Evolutionary conservation across 2,113 vertebrate species (phyloP).

Genomic region (Eclectus roratus): DNA sequence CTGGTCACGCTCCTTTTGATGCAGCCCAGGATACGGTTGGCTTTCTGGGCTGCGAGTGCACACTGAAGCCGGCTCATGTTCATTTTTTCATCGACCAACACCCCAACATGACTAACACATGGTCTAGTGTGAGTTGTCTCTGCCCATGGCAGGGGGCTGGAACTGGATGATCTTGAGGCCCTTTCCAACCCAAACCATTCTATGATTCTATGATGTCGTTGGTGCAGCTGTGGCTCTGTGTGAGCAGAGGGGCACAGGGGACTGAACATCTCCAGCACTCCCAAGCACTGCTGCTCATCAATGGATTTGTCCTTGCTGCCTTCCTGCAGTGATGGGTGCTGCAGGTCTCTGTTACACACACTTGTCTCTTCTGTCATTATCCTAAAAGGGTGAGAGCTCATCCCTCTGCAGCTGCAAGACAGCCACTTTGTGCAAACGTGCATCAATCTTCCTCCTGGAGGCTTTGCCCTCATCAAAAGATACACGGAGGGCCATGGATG

Average conservation of each 20-base stretch:
- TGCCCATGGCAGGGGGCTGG: background rate
- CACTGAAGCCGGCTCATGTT: too few relatives aligned
- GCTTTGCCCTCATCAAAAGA: background rate
- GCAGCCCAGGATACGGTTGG: too few relatives aligned
- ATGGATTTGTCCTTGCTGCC: background rate
- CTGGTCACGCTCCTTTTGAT: too few relatives aligned
- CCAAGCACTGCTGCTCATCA: background rate
- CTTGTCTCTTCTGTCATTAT: background rate
- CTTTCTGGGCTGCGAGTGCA: too few relatives aligned
- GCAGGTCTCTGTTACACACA: background rate
- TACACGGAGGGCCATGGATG: background rate
- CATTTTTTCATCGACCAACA: too few relatives aligned
- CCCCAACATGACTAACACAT: too few relatives aligned
- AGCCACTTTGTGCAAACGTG: background rate
- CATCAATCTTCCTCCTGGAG: background rate
- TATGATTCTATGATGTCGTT: background rate
- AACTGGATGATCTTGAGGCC: background rate
- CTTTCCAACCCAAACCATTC: background rate
- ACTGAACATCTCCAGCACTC: background rate
- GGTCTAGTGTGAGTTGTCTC: background rate
- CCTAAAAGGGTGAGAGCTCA: background rate
- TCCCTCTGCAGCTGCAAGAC: background rate
- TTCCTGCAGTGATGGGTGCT: background rate
- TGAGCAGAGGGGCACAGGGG: background rate
- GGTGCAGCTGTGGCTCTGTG: rapidly evolving